phyloP scores from a whole-genome alignment of 2,113 vertebrate genomes.

The Tragelaphus scriptus region DNA sequence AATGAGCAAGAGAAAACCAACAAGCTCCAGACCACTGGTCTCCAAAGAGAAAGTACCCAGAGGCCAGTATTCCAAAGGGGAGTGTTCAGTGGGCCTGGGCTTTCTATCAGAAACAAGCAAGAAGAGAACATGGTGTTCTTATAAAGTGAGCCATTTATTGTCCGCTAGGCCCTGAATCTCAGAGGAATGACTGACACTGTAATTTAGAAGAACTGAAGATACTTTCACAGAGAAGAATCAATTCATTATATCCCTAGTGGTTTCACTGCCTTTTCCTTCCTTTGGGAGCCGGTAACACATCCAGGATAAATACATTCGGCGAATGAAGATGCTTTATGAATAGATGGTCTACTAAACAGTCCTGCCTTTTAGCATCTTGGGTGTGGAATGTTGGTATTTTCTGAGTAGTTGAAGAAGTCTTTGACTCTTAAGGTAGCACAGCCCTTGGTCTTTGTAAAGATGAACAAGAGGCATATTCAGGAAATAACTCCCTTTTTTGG shows the following conservation, averaged over 20 bases:
- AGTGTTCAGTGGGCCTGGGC: background rate
- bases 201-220: slow-evolving; percentile 59
- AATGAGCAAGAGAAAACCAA: background rate
- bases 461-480: slow-evolving; percentile 21
- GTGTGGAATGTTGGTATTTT: background rate
- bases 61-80: background rate
- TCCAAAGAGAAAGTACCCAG: slow-evolving; percentile 13
- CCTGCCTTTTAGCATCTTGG: slow-evolving; percentile 18
- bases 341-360: background rate
- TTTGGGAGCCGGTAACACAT: slow-evolving; percentile 36
- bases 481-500: background rate
- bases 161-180: slow-evolving; percentile 37
- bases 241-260: background rate
- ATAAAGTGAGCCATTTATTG: slow-evolving; percentile 50
- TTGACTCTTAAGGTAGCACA: background rate
- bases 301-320: slow-evolving; percentile 37
- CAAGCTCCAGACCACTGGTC: background rate
- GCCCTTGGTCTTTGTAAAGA: background rate
- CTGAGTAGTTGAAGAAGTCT: slow-evolving; percentile 4
- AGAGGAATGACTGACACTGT: slow-evolving; percentile 38
- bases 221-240: slow-evolving; percentile 67
- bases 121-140: background rate
- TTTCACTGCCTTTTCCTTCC: slow-evolving; percentile 43
- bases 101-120: background rate
- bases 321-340: background rate